Base-by-base conservation (phyloP, 2,797 vertebrate genomes). In the Ciconia nigra region DNA sequence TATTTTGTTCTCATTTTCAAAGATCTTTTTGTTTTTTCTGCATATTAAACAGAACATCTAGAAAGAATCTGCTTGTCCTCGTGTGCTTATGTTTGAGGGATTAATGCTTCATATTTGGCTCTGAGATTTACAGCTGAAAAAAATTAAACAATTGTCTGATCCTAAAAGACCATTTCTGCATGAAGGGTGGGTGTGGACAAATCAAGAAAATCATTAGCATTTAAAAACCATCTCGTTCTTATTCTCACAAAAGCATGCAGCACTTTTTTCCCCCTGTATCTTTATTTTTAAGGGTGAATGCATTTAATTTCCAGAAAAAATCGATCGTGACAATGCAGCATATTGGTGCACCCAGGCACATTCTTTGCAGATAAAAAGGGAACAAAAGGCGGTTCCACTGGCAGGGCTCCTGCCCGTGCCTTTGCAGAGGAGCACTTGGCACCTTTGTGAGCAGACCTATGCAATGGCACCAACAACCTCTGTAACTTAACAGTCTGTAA, bases 221-320 rank as follows among this genome's bases (percentile, higher is more conserved):
- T 69, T 74, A 26, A 71, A 83, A 82, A 46, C 2, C 3, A 9
- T 29, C 22, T 66, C 35, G 16, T 29, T 57, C 41, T 55, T 19
- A 29, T 11, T 65, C 26, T 69, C 44, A 73, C 10, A 71, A 61
- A 44, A 76, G 5, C 11, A 39, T 9, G 11, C 1, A 3, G 29
- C 3, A 13, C 1, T 3, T 54, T 37, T 44, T 11, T 11, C 5
- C 35, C 7, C 8, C 13, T 0, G 0, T 7, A 3, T 26, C 8
- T 61, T 65, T 24, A 18, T 33, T 63, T 66, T 14, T 29, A 72
- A 49, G 22, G 12, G 35, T 52, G n/a, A 82, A 51, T 3, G 10
- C 22, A 65, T 61, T 89, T 33, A 41, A 17, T 73, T 84, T 90
- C 35, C 22, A 35, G 33, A 35, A 55, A 55, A 73, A 89, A 20